phyloP scores from a whole-genome alignment of 2,888 invertebrate species.

The Chymomyza fuscimana region DNA sequence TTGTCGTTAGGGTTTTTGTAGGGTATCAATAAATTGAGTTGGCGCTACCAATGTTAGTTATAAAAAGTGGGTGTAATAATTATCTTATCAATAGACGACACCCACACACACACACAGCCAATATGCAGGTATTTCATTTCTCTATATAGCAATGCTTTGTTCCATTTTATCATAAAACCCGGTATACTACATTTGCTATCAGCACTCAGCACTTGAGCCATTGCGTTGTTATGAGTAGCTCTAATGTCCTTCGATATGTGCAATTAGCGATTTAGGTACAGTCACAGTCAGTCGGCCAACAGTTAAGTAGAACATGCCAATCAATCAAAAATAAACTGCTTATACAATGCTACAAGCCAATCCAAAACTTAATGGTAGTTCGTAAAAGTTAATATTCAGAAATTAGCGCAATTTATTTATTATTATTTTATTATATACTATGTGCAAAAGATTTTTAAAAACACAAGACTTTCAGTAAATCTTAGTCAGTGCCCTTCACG shows the following conservation, averaged over 20 bases:
- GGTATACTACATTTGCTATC: slow-evolving; percentile 1
- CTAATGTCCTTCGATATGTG: slow-evolving; percentile 51
- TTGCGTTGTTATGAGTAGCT: background rate
- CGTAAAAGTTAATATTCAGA: slow-evolving; percentile 23
- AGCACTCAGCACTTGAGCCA: slow-evolving; percentile 35
- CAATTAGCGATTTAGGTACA: slow-evolving; percentile 4
- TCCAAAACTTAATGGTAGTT: slow-evolving; percentile 22
- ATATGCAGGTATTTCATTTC: background rate
- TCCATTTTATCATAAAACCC: background rate
- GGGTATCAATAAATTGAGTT: background rate
- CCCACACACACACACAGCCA: background rate
- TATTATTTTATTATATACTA: slow-evolving; percentile 18
- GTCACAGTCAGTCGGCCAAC: background rate
- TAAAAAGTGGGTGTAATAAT: background rate
- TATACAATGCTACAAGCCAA: slow-evolving; percentile 24
- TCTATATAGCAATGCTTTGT: background rate
- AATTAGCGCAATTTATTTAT: slow-evolving; percentile 28
- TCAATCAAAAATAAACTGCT: slow-evolving; percentile 61
- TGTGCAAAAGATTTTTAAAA: background rate
- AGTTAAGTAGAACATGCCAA: slow-evolving; percentile 27
- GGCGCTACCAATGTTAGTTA: background rate
- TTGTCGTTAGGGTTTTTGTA: background rate
- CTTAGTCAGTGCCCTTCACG: background rate
- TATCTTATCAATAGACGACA: slow-evolving; percentile 6
- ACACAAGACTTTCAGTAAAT: background rate